phyloP scores from a whole-genome alignment of 2,888 invertebrate genomes.

The Eupithecia centaureata region DNA sequence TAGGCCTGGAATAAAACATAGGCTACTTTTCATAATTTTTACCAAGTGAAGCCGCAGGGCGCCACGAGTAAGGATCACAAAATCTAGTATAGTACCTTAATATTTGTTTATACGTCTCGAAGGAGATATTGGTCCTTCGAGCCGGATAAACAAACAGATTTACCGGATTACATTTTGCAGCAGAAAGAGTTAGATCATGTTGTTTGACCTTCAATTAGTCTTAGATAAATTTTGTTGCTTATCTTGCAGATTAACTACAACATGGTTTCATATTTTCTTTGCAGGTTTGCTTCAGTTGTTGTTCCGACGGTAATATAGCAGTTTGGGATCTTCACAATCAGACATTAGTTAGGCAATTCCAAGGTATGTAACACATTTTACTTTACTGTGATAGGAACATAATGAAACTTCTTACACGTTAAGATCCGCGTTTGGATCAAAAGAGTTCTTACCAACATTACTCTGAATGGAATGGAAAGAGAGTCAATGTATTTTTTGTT shows the following conservation, averaged over 20 bases:
- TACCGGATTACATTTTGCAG: not conserved
- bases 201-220: not conserved
- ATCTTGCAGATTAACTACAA: not conserved
- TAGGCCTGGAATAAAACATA: too few relatives aligned
- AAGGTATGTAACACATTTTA: conserved; percentile 77
- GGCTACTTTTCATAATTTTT: too few relatives aligned
- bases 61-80: too few relatives aligned
- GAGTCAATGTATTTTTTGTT: not conserved
- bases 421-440: not conserved
- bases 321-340: conserved; percentile 98
- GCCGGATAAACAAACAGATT: too few relatives aligned
- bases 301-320: conserved; percentile 98
- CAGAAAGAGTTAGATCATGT: not conserved
- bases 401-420: not conserved
- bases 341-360: conserved; percentile 95
- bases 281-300: conserved; percentile 97
- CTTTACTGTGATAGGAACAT: not conserved
- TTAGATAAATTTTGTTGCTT: not conserved
- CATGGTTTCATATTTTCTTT: conserved; percentile 22
- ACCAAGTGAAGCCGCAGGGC: too few relatives aligned
- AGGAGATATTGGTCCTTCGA: too few relatives aligned
- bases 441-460: too few relatives aligned
- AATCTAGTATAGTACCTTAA: too few relatives aligned
- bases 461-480: not conserved
- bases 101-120: too few relatives aligned